Evolutionary conservation across 2,113 vertebrate species (phyloP), one percentile per base, ranked within the genome.

Genomic region (Rhea pennata): DNA sequence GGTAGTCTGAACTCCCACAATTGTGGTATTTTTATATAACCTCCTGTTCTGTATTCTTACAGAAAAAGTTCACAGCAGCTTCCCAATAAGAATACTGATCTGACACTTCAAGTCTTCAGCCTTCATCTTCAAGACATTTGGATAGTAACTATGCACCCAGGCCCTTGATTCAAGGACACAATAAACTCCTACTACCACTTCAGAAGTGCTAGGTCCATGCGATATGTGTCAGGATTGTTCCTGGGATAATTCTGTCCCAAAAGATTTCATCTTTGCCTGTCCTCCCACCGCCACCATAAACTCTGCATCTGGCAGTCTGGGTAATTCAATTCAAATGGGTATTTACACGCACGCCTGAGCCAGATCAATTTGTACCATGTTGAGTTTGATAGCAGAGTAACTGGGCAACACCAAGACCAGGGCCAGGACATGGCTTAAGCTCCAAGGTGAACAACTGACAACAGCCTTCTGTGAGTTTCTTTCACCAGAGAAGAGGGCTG

Each of bases 121-220:
- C 9, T 39, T 73, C 11, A n/a, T 56, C 27, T 67, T 67, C n/a
- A 70, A 88, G 24, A 31, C 16, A 17, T 15, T 58, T 67, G 53
- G 1, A 24, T 12, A 2, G 59, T 5, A 82, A 15, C 33, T 39
- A 70, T 4, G 66, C 16, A 66, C 33, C 9, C 33, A 42, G 8
- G 19, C 33, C 16, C 12, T 72, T 76, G 42, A 20, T 12, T 80
- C 14, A 53, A 77, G 59, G 29, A 50, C n/a, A 44, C 9, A 65
- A 61, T 23, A 58, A 88, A 58, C 3, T 19, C 22, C 10, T 56
- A 13, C 26, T 70, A 62, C 46, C 26, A 31, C 5, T 7, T 15
- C 19, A 36, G 78, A 36, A 21, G 20, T 3, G 5, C 10, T 1
- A 0, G 33, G 15, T 15, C 17, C 59, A 33, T 10, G 6, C 2